A percentile compares a stretch with the other conserved stretches of the same genome.
phyloP scores from a whole-genome alignment of 2,888 invertebrate species.

The Ennomos fuscantarius region DNA sequence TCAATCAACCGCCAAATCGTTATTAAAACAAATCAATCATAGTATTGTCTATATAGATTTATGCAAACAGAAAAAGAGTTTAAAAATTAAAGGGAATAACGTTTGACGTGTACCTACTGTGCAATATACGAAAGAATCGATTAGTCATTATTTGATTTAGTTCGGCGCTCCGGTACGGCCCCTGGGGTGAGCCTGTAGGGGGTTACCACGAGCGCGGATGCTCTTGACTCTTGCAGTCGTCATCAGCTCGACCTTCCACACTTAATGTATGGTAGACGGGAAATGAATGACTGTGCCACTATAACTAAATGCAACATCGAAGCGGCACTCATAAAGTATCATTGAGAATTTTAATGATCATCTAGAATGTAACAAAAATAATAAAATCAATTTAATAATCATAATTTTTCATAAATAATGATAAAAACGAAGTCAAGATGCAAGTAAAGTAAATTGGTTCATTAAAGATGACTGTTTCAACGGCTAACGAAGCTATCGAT shows the following conservation, averaged over 20 bases:
- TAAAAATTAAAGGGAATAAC: constrained; percentile 81
- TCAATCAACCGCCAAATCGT: constrained; percentile 78
- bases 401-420: constrained; percentile 47
- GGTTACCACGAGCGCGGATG: constrained; percentile 73
- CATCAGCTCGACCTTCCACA: constrained; percentile 80
- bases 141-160: constrained; percentile 86
- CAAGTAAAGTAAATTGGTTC: constrained; percentile 44
- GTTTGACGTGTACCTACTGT: constrained; percentile 85
- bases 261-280: constrained; percentile 72
- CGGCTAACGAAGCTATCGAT: constrained; percentile 50
- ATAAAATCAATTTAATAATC: constrained; percentile 36
- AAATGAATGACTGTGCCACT: constrained; percentile 61
- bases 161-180: constrained; percentile 74
- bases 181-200: constrained; percentile 77
- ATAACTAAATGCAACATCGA: constrained; percentile 39
- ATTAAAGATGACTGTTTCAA: constrained; percentile 49
- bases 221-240: constrained; percentile 67
- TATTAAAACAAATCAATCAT: constrained; percentile 83
- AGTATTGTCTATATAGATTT: constrained; percentile 80
- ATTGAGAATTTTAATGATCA: constrained; percentile 40
- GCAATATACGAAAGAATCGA: constrained; percentile 83
- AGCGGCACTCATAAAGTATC: constrained; percentile 35
- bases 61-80: constrained; percentile 77
- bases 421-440: constrained; percentile 44
- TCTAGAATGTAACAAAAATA: constrained; percentile 32